Evolutionary conservation across 2,888 invertebrate species (phyloP).

Genomic region (Luperina nickerlii): DNA sequence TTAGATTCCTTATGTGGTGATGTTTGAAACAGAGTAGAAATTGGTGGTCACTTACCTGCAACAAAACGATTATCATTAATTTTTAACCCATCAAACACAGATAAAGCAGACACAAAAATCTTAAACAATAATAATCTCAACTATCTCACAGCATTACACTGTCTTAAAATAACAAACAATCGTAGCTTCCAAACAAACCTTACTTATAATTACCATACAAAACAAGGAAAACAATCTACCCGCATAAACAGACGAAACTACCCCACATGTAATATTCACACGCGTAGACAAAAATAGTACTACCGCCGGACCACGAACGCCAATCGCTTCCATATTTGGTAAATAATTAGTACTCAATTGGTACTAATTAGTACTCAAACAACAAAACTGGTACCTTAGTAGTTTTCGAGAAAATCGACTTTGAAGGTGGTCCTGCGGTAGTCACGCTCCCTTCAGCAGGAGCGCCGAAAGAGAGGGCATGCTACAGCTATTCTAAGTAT

Average conservation of each 20-base stretch:
- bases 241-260: conserved; percentile 53
- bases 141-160: conserved; percentile 5
- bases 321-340: no score
- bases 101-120: neutral
- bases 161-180: conserved; percentile 48
- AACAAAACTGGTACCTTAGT: no score
- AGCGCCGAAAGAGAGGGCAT: no score
- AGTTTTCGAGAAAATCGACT: no score
- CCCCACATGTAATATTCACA: conserved; percentile 58
- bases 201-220: conserved; percentile 58
- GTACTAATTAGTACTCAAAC: no score
- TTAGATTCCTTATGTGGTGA: neutral
- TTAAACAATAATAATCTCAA: conserved; percentile 7
- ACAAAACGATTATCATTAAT: conserved; percentile 27
- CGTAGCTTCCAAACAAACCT: conserved; percentile 41
- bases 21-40: neutral
- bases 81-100: neutral
- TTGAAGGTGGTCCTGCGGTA: no score
- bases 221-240: conserved; percentile 50
- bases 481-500: no score
- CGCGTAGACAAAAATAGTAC: conserved; percentile 54
- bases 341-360: no score
- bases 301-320: no score
- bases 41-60: conserved; percentile 55
- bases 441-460: no score